Percentiles rank a stretch among this genome's conserved stretches.
Conservation (phyloP, 2,113 vertebrate species). For the Agapornis roseicollis region DNA sequence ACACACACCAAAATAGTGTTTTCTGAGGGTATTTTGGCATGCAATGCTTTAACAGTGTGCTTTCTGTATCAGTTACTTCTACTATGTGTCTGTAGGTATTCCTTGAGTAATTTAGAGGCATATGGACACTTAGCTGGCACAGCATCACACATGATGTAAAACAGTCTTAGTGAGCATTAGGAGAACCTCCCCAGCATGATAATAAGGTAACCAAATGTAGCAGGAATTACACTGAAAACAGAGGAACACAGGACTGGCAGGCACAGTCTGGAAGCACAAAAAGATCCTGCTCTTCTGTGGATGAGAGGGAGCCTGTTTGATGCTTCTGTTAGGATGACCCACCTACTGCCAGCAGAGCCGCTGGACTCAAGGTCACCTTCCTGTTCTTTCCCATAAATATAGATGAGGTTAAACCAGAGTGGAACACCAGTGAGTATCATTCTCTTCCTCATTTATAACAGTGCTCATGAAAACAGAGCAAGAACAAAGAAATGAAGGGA, state of each 20-base stretch:
- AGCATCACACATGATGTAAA: not conserved
- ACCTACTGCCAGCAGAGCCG: not conserved
- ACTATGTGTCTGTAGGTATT: accelerated
- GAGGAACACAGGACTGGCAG: not conserved
- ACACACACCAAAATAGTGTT: not conserved
- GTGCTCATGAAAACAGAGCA: not conserved
- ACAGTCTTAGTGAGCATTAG: not conserved
- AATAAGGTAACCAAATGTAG: not conserved
- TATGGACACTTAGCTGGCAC: not conserved
- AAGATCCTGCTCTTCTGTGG: not conserved
- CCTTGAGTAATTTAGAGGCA: not conserved
- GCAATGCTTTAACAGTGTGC: not conserved
- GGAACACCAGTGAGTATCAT: not conserved
- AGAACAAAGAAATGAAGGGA: not conserved
- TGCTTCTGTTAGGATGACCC: not conserved
- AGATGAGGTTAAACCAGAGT: not conserved
- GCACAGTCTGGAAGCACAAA: not conserved
- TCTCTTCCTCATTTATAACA: not conserved
- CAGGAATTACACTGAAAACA: not conserved
- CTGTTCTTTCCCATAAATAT: not conserved
- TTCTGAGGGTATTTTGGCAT: not conserved
- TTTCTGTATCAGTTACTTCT: not conserved
- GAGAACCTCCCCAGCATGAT: not conserved
- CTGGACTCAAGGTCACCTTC: not conserved
- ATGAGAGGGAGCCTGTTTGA: not conserved